A percentile compares a stretch with the other conserved stretches of the same genome.
Evolutionary conservation across 2,797 vertebrate genomes (phyloP).

Genomic region (Accipiter fasciatus): DNA sequence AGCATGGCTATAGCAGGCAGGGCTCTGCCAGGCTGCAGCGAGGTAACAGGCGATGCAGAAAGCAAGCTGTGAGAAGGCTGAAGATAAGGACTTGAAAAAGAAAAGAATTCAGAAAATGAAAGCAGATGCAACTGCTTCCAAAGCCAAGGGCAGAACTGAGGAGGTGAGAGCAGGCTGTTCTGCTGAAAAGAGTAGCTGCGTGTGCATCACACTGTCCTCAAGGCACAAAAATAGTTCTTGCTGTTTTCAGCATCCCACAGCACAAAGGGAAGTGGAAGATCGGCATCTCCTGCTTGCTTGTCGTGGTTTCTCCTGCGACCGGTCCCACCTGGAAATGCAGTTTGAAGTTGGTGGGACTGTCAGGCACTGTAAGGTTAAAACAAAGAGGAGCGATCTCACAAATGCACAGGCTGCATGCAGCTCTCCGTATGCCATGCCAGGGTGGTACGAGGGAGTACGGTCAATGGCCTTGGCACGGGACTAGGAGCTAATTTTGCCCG

Average conservation of each 20-base stretch:
- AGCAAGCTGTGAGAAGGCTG: neutral
- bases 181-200: neutral
- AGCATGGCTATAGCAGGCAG: neutral
- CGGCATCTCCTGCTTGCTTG: fast-evolving
- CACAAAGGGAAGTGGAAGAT: neutral
- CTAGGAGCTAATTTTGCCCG: neutral
- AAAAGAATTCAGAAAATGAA: neutral
- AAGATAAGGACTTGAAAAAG: neutral
- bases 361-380: neutral
- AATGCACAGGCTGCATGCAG: fast-evolving
- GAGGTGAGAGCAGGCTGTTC: neutral
- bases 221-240: neutral
- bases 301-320: fast-evolving
- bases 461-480: neutral
- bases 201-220: neutral
- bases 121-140: neutral
- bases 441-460: neutral
- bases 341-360: neutral
- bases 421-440: fast-evolving
- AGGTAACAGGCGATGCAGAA: neutral
- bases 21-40: neutral
- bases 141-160: neutral
- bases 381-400: fast-evolving
- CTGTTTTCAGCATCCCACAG: neutral
- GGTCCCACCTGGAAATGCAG: neutral